Evolutionary conservation across 2,113 vertebrate species (phyloP).

Genomic region (Phyllopteryx taeniolatus): DNA sequence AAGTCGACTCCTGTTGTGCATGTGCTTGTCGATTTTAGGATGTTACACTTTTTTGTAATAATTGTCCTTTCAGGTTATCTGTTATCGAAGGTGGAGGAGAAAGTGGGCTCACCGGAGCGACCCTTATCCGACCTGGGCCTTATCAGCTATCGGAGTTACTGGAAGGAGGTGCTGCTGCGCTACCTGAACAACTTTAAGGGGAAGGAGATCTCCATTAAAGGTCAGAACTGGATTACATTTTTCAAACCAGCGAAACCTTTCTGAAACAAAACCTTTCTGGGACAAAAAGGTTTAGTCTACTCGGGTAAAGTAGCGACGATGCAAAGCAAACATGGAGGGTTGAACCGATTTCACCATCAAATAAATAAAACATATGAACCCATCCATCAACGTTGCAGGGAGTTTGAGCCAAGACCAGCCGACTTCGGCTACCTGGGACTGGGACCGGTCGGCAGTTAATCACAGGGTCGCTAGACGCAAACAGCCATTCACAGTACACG

Average conservation of each 20-base stretch:
- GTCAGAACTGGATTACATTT: constrained; percentile 52
- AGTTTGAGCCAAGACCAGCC: too few species aligned
- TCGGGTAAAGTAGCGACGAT: too few species aligned
- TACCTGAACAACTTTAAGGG: constrained; percentile 95
- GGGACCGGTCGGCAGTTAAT: too few species aligned
- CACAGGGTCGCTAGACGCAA: too few species aligned
- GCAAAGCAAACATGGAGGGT: too few species aligned
- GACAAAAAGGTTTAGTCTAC: background rate
- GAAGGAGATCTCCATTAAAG: constrained; percentile 98
- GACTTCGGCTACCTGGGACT: too few species aligned
- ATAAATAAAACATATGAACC: too few species aligned
- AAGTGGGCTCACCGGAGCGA: constrained; percentile 85
- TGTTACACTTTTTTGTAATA: background rate
- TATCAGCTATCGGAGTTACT: constrained; percentile 88
- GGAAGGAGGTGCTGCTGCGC: constrained; percentile 93
- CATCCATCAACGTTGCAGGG: too few species aligned
- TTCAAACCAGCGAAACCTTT: background rate
- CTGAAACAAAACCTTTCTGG: background rate
- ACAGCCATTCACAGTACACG: too few species aligned
- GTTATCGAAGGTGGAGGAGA: constrained; percentile 88
- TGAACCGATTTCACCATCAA: too few species aligned
- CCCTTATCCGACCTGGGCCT: constrained; percentile 87
- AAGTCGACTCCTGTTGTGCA: constrained; percentile 58
- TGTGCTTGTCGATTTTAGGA: background rate
- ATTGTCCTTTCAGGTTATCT: constrained; percentile 75